Evolutionary conservation across 2,113 vertebrate genomes (phyloP), one percentile per base, ranked within the genome.

Genomic region (Periophthalmodon schlosseri): DNA sequence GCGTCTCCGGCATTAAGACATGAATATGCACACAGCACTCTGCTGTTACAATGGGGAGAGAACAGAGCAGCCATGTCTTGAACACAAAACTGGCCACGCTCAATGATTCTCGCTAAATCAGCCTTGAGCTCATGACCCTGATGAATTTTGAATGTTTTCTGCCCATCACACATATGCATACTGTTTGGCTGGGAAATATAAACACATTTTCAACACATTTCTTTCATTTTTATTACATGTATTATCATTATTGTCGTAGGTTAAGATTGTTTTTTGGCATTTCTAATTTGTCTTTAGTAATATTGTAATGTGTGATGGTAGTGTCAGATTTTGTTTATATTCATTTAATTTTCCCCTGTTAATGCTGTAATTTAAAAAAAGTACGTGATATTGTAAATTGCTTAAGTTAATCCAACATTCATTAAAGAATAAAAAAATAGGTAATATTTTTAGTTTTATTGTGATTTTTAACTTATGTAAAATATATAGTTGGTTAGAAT

Each of bases 1-100:
- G 88, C 88, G 87, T 81, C 91, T 90, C 88, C 87, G 81, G 83
- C 87, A 79, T 84, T 81, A 83, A 87, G 71, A 87, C 82, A 72
- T 73, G 50, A 79, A 84, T 72, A 80, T 63, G 44, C 77, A 79
- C 83, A 86, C 78, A 84, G 87, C 79, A 68, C 77, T 73, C 87
- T 73, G 24, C 67, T 50, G 70, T 58, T 39, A 63, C 52, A 54
- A 74, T 74, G 47, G 46, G 20, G 49, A 68, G 61, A 70, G 69
- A 65, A 71, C 11, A 69, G 63, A 15, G 61, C 76, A 50, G 79
- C 9, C 28, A 18, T 44, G 75, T 83, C 80, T 74, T 52, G 79
- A 74, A 71, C 79, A 14, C 44, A 34, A 44, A 65, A 44, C 18
- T 65, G 33, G 63, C 34, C 33, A 44, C 57, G 33, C 28, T 2